Percentiles rank a stretch among this genome's conserved stretches.
Evolutionary conservation across 2,113 vertebrate genomes (phyloP).

Genomic region (Leucoraja erinaceus): DNA sequence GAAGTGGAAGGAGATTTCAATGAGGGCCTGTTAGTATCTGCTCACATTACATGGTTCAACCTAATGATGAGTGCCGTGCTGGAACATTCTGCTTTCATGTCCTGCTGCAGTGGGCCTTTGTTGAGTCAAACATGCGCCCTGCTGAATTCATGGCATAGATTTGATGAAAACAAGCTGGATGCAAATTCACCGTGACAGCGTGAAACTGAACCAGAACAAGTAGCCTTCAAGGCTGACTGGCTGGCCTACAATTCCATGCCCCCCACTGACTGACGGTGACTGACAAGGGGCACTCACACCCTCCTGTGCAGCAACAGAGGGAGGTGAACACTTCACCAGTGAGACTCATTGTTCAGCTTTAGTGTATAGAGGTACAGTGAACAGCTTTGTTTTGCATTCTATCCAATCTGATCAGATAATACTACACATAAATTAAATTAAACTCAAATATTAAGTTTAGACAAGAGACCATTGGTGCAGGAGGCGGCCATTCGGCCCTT

Average conservation of each 20-base stretch:
- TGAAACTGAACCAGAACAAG: neutral
- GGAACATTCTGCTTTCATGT: slow-evolving; percentile 35
- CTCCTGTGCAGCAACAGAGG: too few species aligned
- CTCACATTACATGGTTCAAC: slow-evolving; percentile 36
- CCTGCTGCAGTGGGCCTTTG: neutral
- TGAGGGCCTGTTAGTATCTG: slow-evolving; percentile 32
- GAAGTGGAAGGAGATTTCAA: neutral
- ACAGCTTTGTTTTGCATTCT: too few species aligned
- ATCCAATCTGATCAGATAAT: too few species aligned
- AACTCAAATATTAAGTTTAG: too few species aligned
- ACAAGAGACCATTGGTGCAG: too few species aligned
- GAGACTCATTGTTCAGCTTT: too few species aligned
- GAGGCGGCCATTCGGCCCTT: too few species aligned
- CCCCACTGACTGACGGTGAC: too few species aligned
- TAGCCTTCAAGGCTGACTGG: neutral
- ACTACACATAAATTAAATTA: too few species aligned
- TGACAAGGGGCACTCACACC: too few species aligned
- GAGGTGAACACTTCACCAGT: too few species aligned
- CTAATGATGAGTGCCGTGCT: neutral
- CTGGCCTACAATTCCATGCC: neutral
- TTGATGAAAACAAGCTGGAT: slow-evolving; percentile 35
- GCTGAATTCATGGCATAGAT: slow-evolving; percentile 19
- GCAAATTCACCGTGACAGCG: neutral
- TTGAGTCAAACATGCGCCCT: slow-evolving; percentile 25
- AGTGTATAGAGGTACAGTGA: too few species aligned